These are phyloP conservation scores for Eupsittula cactorum DNA, from an alignment of 2,113 vertebrate species.

Conservation along the genomic window DNA sequence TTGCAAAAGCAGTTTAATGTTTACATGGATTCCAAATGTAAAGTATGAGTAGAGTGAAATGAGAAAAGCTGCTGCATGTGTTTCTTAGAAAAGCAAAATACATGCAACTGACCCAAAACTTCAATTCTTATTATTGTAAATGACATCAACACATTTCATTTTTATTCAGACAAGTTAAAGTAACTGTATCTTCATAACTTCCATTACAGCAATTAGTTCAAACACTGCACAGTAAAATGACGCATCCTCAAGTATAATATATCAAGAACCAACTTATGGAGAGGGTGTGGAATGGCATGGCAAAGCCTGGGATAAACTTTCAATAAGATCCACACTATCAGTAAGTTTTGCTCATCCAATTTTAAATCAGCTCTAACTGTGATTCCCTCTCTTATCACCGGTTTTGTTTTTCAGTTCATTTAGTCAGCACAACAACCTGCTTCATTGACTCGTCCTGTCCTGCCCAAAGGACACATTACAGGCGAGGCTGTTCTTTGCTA, in stretches of 20 bases:
- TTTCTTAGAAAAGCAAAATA: not conserved
- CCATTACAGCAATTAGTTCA: not conserved
- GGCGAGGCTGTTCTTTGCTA: not conserved
- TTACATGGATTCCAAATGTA: not conserved
- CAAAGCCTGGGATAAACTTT: not conserved
- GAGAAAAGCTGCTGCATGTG: not conserved
- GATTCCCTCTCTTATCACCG: not conserved
- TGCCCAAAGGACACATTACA: not conserved
- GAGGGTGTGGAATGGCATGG: not conserved
- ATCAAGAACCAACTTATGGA: fast-evolving
- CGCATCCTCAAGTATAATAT: not conserved
- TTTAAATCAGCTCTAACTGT: not conserved
- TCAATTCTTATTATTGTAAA: not conserved
- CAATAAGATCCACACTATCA: not conserved
- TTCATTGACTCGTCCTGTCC: not conserved
- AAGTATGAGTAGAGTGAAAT: not conserved
- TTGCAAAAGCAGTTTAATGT: not conserved
- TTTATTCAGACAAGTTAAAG: not conserved
- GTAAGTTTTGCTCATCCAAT: not conserved
- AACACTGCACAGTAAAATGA: not conserved
- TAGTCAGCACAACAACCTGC: not conserved
- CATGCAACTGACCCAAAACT: not conserved
- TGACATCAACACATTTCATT: not conserved
- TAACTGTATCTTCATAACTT: not conserved
- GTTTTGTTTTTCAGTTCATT: not conserved